These are phyloP conservation scores for Oscheius sp. DNA, from an alignment of 1,140 invertebrate species.

Conservation along the genomic window DNA sequence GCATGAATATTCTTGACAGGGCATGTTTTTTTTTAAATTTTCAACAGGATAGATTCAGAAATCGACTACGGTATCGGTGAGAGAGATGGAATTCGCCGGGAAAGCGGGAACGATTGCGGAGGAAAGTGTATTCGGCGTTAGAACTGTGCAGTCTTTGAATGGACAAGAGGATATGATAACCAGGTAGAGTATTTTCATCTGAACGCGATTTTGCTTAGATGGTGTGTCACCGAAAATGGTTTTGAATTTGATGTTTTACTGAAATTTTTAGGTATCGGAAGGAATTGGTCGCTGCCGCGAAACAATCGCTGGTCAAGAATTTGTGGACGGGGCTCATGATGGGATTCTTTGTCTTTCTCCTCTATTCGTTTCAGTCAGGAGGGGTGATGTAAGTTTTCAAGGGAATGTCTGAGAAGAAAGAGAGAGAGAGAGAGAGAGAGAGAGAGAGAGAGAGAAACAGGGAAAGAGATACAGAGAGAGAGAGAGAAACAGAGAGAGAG, in stretches of 20 bases:
- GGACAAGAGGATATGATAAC: conserved; percentile 71
- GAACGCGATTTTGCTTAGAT: too few species aligned
- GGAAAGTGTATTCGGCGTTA: conserved; percentile 73
- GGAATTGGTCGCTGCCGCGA: conserved; percentile 24
- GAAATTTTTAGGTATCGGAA: conserved; percentile 37
- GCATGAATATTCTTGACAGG: conserved; percentile 28
- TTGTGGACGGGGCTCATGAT: conserved; percentile 51
- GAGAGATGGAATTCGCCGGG: conserved; percentile 75
- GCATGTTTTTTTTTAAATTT: neutral
- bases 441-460: too few species aligned
- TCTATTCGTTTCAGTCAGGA: conserved; percentile 23
- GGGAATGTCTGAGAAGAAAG: too few species aligned
- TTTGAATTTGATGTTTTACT: too few species aligned
- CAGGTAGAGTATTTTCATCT: too few species aligned
- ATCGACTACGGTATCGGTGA: conserved; percentile 64
- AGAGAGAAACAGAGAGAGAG: too few species aligned
- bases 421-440: too few species aligned
- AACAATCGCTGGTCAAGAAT: conserved; percentile 35
- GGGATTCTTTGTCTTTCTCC: conserved; percentile 37
- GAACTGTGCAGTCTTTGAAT: conserved; percentile 78
- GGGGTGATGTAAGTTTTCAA: conserved; percentile 34
- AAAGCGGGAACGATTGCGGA: conserved; percentile 75
- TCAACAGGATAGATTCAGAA: conserved; percentile 36
- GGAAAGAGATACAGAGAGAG: too few species aligned
- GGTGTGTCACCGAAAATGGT: too few species aligned